Evolutionary conservation across 1,140 invertebrate species (phyloP).

Genomic region (Drosophila tropicalis): DNA sequence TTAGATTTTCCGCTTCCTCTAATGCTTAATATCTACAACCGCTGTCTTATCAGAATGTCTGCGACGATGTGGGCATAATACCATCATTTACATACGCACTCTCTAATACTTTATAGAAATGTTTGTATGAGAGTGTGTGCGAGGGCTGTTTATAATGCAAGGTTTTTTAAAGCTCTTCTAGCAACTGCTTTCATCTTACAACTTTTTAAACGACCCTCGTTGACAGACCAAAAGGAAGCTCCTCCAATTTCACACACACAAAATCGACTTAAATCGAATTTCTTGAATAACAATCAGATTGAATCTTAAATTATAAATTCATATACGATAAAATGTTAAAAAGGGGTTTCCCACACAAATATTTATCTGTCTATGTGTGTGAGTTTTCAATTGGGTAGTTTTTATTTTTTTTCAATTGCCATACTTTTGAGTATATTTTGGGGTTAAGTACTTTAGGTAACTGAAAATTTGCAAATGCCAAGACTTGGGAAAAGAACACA

Average conservation of each 20-base stretch:
- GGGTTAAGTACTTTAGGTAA: conserved; percentile 14
- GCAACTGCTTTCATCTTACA: neutral
- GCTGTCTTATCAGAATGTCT: conserved; percentile 49
- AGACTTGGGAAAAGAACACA: conserved; percentile 14
- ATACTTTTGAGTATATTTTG: neutral
- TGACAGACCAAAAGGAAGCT: neutral
- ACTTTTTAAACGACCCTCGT: neutral
- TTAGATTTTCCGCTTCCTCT: conserved; percentile 60
- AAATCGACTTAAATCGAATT: neutral
- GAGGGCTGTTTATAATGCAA: neutral
- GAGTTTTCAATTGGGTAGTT: conserved; percentile 35
- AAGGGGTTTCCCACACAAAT: neutral
- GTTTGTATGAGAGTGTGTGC: neutral
- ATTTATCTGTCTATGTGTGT: neutral
- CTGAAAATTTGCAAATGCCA: conserved; percentile 33
- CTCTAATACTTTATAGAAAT: too few species aligned
- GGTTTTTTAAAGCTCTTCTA: too few species aligned
- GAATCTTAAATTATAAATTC: conserved; percentile 8
- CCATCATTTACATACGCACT: conserved; percentile 53
- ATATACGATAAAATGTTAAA: neutral
- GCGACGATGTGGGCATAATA: conserved; percentile 48
- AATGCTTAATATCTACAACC: conserved; percentile 40
- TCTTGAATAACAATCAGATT: conserved; percentile 1
- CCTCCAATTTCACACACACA: neutral
- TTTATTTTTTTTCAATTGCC: conserved; percentile 20